Conservation (phyloP, 92 coral and sea anemone species). For the Isaurus tuberculatus region DNA sequence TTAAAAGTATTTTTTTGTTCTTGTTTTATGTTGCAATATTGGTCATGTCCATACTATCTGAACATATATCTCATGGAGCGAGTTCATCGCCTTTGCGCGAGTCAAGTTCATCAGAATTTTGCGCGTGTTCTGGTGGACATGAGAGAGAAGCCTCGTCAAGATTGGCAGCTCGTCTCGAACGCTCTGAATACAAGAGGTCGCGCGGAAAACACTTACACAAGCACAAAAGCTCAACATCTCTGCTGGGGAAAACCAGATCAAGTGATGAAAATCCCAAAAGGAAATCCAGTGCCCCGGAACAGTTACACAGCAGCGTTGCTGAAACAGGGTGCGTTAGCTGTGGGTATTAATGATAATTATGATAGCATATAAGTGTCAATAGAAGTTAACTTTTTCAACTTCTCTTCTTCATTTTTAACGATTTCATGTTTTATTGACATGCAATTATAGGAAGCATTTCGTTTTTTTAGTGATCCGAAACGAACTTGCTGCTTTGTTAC, state of each 20-base stretch:
- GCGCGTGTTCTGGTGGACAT: slow-evolving; percentile 60
- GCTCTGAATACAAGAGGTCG: slow-evolving; percentile 94
- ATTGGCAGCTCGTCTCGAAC: slow-evolving; percentile 91
- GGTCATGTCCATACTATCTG: slow-evolving; percentile 76
- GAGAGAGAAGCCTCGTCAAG: slow-evolving; percentile 84
- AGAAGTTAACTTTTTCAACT: not conserved
- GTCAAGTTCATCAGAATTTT: slow-evolving; percentile 72
- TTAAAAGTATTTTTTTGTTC: not conserved
- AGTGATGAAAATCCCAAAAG: slow-evolving; percentile 36
- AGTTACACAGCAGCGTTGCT: slow-evolving; percentile 11
- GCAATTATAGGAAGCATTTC: not conserved
- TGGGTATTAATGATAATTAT: no score
- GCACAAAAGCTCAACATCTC: slow-evolving; percentile 63
- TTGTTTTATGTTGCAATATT: not conserved
- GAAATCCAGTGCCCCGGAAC: slow-evolving; percentile 39
- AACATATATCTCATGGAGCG: slow-evolving; percentile 70
- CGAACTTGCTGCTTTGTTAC: not conserved
- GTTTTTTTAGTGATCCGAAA: not conserved
- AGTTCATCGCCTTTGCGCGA: slow-evolving; percentile 74
- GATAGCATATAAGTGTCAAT: not conserved
- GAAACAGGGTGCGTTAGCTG: slow-evolving; percentile 31
- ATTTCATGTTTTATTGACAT: not conserved
- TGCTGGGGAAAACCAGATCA: slow-evolving; percentile 35
- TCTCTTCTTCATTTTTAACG: not conserved
- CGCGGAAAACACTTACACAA: slow-evolving; percentile 81